A percentile compares a stretch with the other conserved stretches of the same genome.
Conservation (phyloP, 92 coral and sea anemone genomes). For the Bergia puertoricense region DNA sequence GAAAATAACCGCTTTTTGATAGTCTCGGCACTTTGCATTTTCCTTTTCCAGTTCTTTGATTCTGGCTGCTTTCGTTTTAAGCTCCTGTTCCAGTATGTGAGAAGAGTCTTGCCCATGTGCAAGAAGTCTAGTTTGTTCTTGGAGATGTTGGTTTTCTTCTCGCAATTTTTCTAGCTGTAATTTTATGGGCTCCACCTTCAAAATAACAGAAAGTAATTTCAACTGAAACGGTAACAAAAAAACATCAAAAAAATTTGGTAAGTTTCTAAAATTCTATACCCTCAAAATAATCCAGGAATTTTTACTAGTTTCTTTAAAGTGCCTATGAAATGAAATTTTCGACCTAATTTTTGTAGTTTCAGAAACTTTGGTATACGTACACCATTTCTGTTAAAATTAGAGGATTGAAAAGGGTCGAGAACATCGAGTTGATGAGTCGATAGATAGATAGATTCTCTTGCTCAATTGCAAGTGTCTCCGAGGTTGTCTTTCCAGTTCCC, state of each 20-base stretch:
- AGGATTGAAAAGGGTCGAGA: too few species aligned
- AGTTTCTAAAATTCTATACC: background rate
- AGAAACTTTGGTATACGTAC: too few species aligned
- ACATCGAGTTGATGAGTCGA: too few species aligned
- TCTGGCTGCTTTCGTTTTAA: constrained; percentile 64
- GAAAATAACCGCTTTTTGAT: constrained; percentile 81
- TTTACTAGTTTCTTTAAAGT: background rate
- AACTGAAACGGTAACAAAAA: background rate
- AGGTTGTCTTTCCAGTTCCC: too few species aligned
- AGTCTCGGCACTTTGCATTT: constrained; percentile 69
- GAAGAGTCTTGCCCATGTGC: constrained; percentile 67
- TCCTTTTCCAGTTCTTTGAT: constrained; percentile 74
- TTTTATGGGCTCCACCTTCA: constrained; percentile 54
- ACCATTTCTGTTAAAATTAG: too few species aligned
- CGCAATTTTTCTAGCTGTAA: constrained; percentile 63
- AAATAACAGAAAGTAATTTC: background rate
- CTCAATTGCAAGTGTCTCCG: too few species aligned
- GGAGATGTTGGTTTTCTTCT: constrained; percentile 66
- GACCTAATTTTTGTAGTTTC: too few species aligned
- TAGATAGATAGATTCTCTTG: too few species aligned
- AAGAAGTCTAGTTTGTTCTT: constrained; percentile 57
- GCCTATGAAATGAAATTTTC: too few species aligned
- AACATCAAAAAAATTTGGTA: too few species aligned
- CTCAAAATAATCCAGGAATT: background rate
- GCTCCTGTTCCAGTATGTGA: constrained; percentile 76